Percentiles rank a stretch among this genome's conserved stretches.
These are phyloP conservation scores for Orbicella faveolata DNA, from an alignment of 64 coral and sea anemone species.

Conservation along the genomic window DNA sequence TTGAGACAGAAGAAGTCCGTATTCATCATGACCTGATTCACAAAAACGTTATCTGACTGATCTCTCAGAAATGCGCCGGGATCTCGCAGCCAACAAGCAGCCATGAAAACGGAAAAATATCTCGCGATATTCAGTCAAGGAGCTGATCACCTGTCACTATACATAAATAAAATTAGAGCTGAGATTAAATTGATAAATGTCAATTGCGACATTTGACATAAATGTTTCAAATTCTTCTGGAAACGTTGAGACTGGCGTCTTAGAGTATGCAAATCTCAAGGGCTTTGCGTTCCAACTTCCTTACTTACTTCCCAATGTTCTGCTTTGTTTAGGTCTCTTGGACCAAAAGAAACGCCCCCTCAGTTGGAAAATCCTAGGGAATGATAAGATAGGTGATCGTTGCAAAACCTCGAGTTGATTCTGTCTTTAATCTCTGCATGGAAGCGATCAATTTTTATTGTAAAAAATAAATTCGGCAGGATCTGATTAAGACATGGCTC, in stretches of 20 bases:
- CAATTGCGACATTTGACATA: not conserved
- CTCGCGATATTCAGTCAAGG: not conserved
- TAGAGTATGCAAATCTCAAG: not conserved
- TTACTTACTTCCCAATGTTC: not conserved
- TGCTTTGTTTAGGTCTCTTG: not conserved
- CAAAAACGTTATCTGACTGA: no score
- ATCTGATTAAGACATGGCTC: no score
- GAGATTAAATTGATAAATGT: not conserved
- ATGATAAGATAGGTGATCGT: constrained; percentile 7
- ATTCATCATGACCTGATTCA: no score
- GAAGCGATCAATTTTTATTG: no score
- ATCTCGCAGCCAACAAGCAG: no score
- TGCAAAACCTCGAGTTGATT: not conserved
- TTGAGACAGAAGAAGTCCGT: no score
- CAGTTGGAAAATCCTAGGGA: not conserved
- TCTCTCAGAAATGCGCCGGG: no score
- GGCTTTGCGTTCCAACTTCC: not conserved
- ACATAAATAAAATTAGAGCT: not conserved
- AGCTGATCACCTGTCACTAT: not conserved
- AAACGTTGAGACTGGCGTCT: not conserved
- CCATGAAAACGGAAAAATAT: not conserved
- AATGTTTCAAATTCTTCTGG: not conserved
- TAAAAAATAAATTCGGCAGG: no score
- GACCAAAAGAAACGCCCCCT: not conserved
- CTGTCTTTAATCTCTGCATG: not conserved